Evolutionary conservation across 2,797 vertebrate genomes (phyloP).

Genomic region (Scolopax bukidnonensis): DNA sequence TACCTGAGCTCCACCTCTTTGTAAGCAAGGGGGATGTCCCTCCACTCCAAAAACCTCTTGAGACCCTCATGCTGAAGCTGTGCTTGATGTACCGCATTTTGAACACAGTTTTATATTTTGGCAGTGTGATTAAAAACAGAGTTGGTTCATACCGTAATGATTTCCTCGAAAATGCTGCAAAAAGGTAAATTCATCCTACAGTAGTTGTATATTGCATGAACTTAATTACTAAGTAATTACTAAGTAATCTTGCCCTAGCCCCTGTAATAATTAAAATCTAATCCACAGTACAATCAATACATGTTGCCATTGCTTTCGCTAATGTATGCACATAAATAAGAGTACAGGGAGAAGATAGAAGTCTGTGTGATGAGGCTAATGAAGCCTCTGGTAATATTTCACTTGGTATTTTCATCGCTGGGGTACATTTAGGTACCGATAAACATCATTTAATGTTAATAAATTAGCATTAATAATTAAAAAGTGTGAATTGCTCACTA

Average conservation of each 20-base stretch:
- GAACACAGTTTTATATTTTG: neutral
- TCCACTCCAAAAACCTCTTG: neutral
- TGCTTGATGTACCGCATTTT: neutral
- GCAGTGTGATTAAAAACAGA: neutral
- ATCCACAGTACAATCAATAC: neutral
- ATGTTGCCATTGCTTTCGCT: neutral
- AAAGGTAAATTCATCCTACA: neutral
- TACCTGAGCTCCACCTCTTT: neutral
- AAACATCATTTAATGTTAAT: neutral
- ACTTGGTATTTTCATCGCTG: neutral
- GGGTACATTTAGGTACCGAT: neutral
- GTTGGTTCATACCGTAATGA: neutral
- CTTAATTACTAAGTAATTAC: neutral
- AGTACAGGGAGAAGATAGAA: neutral
- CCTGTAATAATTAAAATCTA: conserved; percentile 1
- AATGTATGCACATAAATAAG: neutral
- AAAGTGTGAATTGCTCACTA: neutral
- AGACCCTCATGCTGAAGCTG: neutral
- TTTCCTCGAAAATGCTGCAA: neutral
- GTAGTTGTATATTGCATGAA: neutral
- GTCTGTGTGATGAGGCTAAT: neutral
- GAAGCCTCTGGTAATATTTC: neutral
- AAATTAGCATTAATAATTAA: neutral
- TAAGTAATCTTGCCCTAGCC: too few relatives aligned
- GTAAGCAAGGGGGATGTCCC: neutral